phyloP scores from a whole-genome alignment of 2,888 invertebrate genomes.

The Ochropleura plecta region DNA sequence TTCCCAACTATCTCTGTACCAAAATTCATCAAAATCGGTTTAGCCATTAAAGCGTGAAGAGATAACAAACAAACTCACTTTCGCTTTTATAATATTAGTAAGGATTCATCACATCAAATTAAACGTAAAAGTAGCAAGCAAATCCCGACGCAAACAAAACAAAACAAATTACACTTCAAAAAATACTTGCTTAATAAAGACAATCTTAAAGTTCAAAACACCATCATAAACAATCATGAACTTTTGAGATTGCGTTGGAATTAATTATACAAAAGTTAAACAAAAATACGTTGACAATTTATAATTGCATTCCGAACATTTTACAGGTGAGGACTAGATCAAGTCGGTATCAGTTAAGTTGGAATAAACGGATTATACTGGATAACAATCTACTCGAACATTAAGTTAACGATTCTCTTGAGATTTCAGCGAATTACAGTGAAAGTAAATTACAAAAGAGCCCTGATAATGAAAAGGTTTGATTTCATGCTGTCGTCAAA shows the following conservation, averaged over 20 bases:
- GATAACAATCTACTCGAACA: constrained; percentile 41
- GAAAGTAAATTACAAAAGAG: constrained; percentile 19
- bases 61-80: too few species aligned
- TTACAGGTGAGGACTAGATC: constrained; percentile 36
- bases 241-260: constrained; percentile 58
- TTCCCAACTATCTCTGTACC: too few species aligned
- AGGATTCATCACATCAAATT: not conserved
- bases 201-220: constrained; percentile 49
- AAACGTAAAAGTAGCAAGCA: constrained; percentile 5
- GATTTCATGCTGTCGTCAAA: constrained; percentile 12
- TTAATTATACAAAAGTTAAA: constrained; percentile 63
- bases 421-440: constrained; percentile 19
- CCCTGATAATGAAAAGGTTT: constrained; percentile 5
- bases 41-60: too few species aligned
- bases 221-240: constrained; percentile 58
- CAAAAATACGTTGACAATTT: constrained; percentile 63
- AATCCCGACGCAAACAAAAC: constrained; percentile 35
- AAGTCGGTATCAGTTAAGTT: constrained; percentile 36
- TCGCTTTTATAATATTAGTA: too few species aligned
- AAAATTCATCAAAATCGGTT: too few species aligned
- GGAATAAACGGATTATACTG: constrained; percentile 45
- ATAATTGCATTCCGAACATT: constrained; percentile 59
- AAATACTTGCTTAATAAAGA: constrained; percentile 43
- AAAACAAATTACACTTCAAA: constrained; percentile 55
- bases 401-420: constrained; percentile 27